Conservation (phyloP, 2,888 invertebrate genomes). For the Allolobophora icterica region DNA sequence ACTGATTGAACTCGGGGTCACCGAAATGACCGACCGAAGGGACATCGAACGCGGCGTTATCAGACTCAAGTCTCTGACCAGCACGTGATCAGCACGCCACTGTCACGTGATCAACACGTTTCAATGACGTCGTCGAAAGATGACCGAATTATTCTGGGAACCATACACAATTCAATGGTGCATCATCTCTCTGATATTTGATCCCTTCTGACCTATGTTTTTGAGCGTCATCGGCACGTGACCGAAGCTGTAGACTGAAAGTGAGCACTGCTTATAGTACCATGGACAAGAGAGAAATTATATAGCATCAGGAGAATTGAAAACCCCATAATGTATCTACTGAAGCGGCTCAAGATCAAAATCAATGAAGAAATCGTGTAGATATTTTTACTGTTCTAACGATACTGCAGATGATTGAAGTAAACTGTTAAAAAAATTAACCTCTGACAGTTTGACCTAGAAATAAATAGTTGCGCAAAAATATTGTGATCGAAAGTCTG, state of each 20-base stretch:
- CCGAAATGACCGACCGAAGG: not conserved
- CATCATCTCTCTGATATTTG: no score
- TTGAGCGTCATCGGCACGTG: no score
- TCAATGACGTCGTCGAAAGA: no score
- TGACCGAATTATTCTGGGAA: no score
- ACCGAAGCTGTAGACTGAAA: no score
- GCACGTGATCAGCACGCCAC: not conserved
- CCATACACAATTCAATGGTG: no score
- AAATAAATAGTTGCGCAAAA: not conserved
- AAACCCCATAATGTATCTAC: no score
- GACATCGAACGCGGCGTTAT: not conserved
- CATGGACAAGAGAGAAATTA: no score
- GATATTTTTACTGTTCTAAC: not conserved
- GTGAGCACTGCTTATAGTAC: no score
- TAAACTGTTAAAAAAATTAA: not conserved
- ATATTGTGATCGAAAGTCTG: not conserved
- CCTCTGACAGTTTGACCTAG: not conserved
- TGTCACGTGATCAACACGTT: not conserved
- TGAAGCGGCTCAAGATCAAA: not conserved
- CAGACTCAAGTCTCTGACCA: not conserved
- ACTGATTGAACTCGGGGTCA: constrained; percentile 1
- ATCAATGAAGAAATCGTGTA: not conserved
- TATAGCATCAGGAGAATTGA: no score
- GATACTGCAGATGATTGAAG: constrained; percentile 2
- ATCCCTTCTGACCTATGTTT: no score